phyloP scores from a whole-genome alignment of 1,140 invertebrate species.

The Diorhabda elongata region DNA sequence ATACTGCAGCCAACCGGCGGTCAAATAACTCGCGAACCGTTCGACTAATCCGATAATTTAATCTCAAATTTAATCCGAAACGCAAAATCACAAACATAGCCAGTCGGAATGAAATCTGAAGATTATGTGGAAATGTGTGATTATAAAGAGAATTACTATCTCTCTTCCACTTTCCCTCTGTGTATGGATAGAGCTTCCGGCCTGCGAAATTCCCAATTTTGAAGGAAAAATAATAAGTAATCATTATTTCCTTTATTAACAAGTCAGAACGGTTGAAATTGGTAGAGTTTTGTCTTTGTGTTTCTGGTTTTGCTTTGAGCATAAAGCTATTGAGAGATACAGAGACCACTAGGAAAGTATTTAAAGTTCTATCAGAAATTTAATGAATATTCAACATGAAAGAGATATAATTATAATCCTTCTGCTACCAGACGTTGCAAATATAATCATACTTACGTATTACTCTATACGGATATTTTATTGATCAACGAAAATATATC shows the following conservation, averaged over 20 bases:
- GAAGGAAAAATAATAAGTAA: constrained; percentile 1
- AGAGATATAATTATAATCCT: neutral
- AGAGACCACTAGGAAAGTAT: neutral
- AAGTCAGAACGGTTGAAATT: neutral
- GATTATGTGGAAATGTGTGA: constrained; percentile 12
- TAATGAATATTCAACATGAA: neutral
- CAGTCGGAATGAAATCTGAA: constrained; percentile 14
- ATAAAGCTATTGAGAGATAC: neutral
- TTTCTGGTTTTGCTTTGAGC: neutral
- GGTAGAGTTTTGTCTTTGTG: neutral
- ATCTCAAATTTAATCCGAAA: constrained; percentile 25
- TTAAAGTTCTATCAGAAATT: constrained; percentile 1
- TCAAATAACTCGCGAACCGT: constrained; percentile 31
- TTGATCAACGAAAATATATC: no score
- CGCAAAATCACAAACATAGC: constrained; percentile 17
- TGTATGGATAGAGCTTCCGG: neutral
- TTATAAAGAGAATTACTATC: constrained; percentile 1
- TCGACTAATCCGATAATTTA: constrained; percentile 27
- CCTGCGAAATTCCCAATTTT: neutral
- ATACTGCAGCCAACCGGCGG: constrained; percentile 30
- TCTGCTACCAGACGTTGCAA: no score
- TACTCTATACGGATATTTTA: no score
- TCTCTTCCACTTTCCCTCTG: neutral
- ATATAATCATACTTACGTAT: no score
- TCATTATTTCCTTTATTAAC: neutral